Conservation (phyloP, 2,888 invertebrate genomes). For the Acleris sparsana region DNA sequence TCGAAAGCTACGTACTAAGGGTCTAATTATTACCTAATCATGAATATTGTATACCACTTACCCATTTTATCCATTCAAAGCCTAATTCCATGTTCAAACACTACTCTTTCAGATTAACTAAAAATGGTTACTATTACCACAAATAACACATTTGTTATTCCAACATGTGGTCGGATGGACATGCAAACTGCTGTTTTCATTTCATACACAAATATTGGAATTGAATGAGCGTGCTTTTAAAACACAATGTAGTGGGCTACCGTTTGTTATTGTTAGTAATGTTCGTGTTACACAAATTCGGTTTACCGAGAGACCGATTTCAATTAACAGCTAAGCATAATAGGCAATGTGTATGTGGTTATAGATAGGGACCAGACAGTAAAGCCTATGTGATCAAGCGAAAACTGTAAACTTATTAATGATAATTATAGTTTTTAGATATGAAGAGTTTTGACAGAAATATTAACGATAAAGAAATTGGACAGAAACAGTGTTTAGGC, state of each 20-base stretch:
- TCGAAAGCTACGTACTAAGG: too few relatives aligned
- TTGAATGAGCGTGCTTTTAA: slow-evolving; percentile 11
- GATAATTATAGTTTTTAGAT: too few relatives aligned
- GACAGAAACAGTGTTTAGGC: too few relatives aligned
- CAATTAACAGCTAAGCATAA: slow-evolving; percentile 48
- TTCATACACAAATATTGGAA: slow-evolving; percentile 12
- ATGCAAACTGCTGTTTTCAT: slow-evolving; percentile 9
- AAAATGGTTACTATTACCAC: not conserved
- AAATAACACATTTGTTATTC: slow-evolving; percentile 3
- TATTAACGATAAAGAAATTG: too few relatives aligned
- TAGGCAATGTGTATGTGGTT: slow-evolving; percentile 30
- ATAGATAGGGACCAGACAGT: not conserved
- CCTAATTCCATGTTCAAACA: not conserved
- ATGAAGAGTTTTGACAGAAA: too few relatives aligned
- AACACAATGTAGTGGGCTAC: slow-evolving; percentile 22
- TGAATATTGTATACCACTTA: too few relatives aligned
- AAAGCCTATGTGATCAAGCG: slow-evolving; percentile 2
- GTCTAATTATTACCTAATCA: too few relatives aligned
- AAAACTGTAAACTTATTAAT: not conserved
- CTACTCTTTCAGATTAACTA: not conserved
- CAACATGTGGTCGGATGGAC: not conserved
- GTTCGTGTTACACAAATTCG: slow-evolving; percentile 39
- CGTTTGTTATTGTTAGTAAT: slow-evolving; percentile 28
- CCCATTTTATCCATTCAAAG: too few relatives aligned
- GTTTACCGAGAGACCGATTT: slow-evolving; percentile 45